A percentile compares a stretch with the other conserved stretches of the same genome.
Conservation (phyloP, 2,113 vertebrate genomes). For the Ammodytes dubius region DNA sequence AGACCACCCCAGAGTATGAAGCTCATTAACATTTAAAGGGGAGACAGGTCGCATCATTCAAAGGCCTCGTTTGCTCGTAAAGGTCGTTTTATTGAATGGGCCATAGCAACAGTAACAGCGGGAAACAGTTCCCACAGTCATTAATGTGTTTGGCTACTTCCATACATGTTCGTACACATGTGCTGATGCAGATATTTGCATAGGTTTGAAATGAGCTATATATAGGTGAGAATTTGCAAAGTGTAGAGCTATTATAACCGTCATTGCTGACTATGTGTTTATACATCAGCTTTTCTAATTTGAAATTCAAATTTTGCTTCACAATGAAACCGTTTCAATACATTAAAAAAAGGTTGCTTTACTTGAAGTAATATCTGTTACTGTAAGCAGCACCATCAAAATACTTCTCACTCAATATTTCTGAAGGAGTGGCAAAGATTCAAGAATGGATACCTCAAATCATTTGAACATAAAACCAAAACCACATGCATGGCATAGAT, state of each 20-base stretch:
- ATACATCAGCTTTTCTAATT: background rate
- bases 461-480: background rate
- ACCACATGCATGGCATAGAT: background rate
- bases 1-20: slow-evolving; percentile 40
- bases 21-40: slow-evolving; percentile 44
- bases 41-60: slow-evolving; percentile 38
- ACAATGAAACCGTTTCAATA: background rate
- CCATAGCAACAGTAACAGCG: slow-evolving; percentile 8
- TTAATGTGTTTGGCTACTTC: background rate
- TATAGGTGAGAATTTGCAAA: background rate
- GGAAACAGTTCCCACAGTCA: slow-evolving; percentile 27
- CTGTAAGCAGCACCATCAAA: background rate
- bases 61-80: slow-evolving; percentile 28
- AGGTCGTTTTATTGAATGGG: slow-evolving; percentile 43
- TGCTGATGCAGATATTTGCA: background rate
- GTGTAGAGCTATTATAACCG: background rate
- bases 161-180: background rate
- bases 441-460: background rate
- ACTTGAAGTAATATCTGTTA: background rate
- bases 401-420: background rate
- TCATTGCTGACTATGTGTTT: background rate
- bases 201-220: background rate
- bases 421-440: background rate
- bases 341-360: background rate
- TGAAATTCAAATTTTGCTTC: background rate